A percentile compares a stretch with the other conserved stretches of the same genome.
Evolutionary conservation across 1,140 invertebrate genomes (phyloP).

Genomic region (Zaprionus vittiger): DNA sequence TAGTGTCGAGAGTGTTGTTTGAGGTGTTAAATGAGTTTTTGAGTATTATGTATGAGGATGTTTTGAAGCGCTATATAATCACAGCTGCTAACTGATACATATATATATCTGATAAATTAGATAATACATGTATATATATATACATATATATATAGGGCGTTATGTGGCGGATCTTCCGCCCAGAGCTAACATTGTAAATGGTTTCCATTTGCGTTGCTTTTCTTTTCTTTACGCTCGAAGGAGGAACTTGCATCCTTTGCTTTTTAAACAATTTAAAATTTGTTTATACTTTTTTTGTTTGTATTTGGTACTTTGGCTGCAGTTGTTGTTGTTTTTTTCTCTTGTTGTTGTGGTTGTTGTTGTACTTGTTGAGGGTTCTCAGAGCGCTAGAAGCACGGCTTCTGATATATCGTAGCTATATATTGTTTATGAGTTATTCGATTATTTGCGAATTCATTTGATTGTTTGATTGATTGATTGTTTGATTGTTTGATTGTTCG

Average conservation of each 20-base stretch:
- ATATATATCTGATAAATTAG: not conserved
- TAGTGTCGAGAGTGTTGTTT: constrained; percentile 29
- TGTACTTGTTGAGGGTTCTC: constrained; percentile 39
- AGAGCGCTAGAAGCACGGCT: constrained; percentile 83
- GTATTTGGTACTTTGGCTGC: constrained; percentile 75
- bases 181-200: constrained; percentile 54
- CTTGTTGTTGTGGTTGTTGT: constrained; percentile 31
- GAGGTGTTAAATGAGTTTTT: constrained; percentile 16
- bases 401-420: constrained; percentile 84
- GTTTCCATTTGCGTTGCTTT: constrained; percentile 75
- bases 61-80: constrained; percentile 14
- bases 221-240: constrained; percentile 2
- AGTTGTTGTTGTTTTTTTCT: constrained; percentile 37
- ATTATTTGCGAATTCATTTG: constrained; percentile 44
- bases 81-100: constrained; percentile 9
- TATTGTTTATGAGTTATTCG: constrained; percentile 27
- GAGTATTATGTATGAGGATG: constrained; percentile 32
- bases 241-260: constrained; percentile 12
- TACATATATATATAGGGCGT: not conserved
- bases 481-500: constrained; percentile 58
- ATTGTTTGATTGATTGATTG: constrained; percentile 52
- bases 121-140: not conserved
- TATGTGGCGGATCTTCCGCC: constrained; percentile 29
- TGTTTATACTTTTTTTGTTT: constrained; percentile 36
- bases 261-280: constrained; percentile 11